Percentiles rank a stretch among this genome's conserved stretches.
Evolutionary conservation across 2,113 vertebrate species (phyloP).

Genomic region (Egretta garzetta): DNA sequence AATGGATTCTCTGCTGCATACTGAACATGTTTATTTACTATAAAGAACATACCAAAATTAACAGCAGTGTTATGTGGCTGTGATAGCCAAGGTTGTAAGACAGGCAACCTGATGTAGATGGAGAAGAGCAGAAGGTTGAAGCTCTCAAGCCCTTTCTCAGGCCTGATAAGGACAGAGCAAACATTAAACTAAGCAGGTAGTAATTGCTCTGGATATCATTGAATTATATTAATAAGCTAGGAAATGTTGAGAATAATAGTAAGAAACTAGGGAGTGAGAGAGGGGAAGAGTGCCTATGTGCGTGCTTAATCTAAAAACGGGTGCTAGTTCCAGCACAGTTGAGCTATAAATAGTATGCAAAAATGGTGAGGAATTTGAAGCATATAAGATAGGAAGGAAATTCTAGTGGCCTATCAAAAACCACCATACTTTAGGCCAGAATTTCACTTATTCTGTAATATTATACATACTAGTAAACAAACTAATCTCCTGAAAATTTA

Average conservation of each 20-base stretch:
- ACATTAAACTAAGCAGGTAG: background rate
- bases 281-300: background rate
- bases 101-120: background rate
- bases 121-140: background rate
- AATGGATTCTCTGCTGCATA: background rate
- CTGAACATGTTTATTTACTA: background rate
- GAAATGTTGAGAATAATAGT: background rate
- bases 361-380: background rate
- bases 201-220: background rate
- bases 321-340: background rate
- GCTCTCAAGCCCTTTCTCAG: background rate
- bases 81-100: background rate
- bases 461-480: background rate
- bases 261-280: background rate
- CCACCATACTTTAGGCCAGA: accelerated
- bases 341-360: background rate
- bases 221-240: background rate
- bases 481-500: background rate
- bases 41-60: background rate
- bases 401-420: background rate
- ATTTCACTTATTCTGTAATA: background rate
- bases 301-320: background rate
- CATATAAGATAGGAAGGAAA: background rate
- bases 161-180: background rate
- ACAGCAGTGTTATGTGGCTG: background rate